Percentiles rank a stretch among this genome's conserved stretches.
Conservation (phyloP, 2,113 vertebrate species). For the Miniopterus natalensis region DNA sequence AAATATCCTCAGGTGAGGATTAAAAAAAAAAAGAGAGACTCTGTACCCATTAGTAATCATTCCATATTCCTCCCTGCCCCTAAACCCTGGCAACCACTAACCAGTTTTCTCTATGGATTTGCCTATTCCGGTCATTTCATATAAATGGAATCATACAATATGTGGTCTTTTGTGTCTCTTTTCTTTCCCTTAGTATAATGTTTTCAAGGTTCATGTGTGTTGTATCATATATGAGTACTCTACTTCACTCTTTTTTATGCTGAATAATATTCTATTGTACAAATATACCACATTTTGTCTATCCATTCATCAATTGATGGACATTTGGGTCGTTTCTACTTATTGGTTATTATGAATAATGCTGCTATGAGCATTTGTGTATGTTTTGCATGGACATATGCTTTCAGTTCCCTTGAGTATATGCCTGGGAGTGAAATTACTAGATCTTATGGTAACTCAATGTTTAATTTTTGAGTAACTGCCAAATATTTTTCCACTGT, state of each 20-base stretch:
- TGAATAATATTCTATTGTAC: background rate
- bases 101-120: background rate
- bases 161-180: background rate
- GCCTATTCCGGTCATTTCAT: background rate
- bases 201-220: slow-evolving; percentile 5
- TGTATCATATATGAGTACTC: background rate
- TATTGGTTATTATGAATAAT: slow-evolving; percentile 19
- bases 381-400: background rate
- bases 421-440: background rate
- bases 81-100: background rate
- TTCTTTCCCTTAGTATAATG: background rate
- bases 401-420: background rate
- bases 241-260: background rate
- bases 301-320: background rate
- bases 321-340: background rate
- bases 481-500: background rate
- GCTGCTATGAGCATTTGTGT: background rate
- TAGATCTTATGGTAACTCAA: background rate
- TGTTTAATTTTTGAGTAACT: background rate
- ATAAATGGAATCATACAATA: background rate
- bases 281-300: background rate
- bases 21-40: background rate
- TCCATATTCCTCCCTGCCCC: background rate
- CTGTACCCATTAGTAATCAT: background rate
- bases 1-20: too few relatives aligned